Conservation (phyloP, 1,140 invertebrate genomes). For the Agraylea sexmaculata region DNA sequence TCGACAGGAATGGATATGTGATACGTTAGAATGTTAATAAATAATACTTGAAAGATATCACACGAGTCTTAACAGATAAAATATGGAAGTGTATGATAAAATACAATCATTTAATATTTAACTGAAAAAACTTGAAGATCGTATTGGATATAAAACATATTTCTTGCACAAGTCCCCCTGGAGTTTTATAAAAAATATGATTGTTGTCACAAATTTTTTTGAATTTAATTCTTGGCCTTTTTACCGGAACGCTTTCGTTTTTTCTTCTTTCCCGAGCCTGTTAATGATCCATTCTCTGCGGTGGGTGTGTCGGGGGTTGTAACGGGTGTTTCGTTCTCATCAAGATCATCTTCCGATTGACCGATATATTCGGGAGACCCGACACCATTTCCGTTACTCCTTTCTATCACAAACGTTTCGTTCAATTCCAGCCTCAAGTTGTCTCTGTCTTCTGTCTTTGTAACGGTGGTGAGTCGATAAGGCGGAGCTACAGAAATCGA, state of each 20-base stretch:
- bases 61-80: too few relatives aligned
- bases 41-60: too few relatives aligned
- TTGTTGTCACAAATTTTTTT: constrained; percentile 26
- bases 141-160: too few relatives aligned
- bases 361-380: constrained; percentile 9
- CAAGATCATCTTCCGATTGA: constrained; percentile 17
- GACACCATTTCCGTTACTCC: constrained; percentile 1
- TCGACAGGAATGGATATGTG: too few relatives aligned
- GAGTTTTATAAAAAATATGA: too few relatives aligned
- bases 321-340: constrained; percentile 26
- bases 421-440: constrained; percentile 13
- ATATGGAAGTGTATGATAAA: too few relatives aligned
- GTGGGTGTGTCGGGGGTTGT: constrained; percentile 22
- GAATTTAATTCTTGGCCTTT: too few relatives aligned
- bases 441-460: constrained; percentile 4
- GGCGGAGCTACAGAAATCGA: constrained; percentile 36
- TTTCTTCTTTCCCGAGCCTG: constrained; percentile 25
- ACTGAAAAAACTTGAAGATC: too few relatives aligned
- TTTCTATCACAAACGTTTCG: constrained; percentile 12
- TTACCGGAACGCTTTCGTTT: constrained; percentile 22
- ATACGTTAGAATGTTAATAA: too few relatives aligned
- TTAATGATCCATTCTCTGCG: constrained; percentile 1
- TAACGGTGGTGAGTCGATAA: constrained; percentile 22
- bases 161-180: too few relatives aligned
- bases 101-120: too few relatives aligned